These are phyloP conservation scores for Rhabdomys pumilio DNA, from an alignment of 2,797 vertebrate genomes.

Conservation along the genomic window DNA sequence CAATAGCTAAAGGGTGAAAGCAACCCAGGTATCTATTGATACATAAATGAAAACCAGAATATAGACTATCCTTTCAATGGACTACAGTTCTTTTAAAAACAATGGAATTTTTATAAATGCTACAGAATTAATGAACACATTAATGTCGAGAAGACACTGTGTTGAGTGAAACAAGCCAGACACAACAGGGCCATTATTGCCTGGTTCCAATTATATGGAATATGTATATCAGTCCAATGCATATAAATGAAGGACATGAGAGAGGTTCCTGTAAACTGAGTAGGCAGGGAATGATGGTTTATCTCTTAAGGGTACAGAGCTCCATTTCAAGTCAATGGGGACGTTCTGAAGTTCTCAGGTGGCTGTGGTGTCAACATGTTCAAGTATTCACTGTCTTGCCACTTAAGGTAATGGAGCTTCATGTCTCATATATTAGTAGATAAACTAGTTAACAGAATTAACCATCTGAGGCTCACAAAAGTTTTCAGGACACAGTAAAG, in stretches of 20 bases:
- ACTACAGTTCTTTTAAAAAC: background rate
- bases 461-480: background rate
- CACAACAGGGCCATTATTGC: background rate
- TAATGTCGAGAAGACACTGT: background rate
- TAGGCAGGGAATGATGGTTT: background rate
- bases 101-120: background rate
- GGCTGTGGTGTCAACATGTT: background rate
- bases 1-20: background rate
- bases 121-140: background rate
- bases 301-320: background rate
- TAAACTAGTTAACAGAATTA: background rate
- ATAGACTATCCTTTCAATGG: background rate
- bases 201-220: background rate
- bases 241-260: background rate
- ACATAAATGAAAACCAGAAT: background rate
- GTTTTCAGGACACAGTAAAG: background rate
- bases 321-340: background rate
- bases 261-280: background rate
- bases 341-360: background rate
- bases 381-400: background rate
- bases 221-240: background rate
- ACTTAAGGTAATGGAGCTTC: background rate
- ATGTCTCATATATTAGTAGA: background rate
- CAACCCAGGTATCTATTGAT: background rate
- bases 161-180: background rate